A percentile compares a stretch with the other conserved stretches of the same genome.
phyloP scores from a whole-genome alignment of 2,888 invertebrate species.

The Conus canariensis region DNA sequence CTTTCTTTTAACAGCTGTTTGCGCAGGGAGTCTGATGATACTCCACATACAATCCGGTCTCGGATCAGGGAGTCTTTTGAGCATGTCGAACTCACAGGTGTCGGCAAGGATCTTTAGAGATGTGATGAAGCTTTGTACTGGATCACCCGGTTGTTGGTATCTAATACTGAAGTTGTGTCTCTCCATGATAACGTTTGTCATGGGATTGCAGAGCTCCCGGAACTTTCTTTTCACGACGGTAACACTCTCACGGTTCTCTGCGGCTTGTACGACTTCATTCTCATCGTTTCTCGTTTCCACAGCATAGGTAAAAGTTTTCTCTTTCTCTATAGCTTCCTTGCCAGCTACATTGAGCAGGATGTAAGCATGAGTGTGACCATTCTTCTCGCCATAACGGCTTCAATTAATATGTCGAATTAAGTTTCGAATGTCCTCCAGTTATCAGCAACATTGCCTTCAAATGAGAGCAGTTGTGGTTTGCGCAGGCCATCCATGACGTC shows the following conservation, averaged over 20 bases:
- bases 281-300: not conserved
- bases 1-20: not conserved
- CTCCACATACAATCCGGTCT: not conserved
- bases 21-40: not conserved
- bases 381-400: not conserved
- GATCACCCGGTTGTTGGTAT: not conserved
- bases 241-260: not conserved
- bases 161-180: not conserved
- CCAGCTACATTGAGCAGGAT: not conserved
- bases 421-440: not conserved
- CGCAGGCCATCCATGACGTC: not conserved
- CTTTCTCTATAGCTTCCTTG: not conserved
- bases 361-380: not conserved
- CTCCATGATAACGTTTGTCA: not conserved
- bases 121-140: not conserved
- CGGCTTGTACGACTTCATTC: not conserved
- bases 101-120: not conserved
- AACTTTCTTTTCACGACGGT: not conserved
- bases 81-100: not conserved
- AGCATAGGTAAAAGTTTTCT: slow-evolving; percentile 2
- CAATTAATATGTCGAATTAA: not conserved
- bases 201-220: not conserved
- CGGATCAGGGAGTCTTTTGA: not conserved
- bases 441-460: not conserved
- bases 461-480: not conserved